Conservation (phyloP, 2,113 vertebrate genomes). For the Proterorhinus semilunaris region DNA sequence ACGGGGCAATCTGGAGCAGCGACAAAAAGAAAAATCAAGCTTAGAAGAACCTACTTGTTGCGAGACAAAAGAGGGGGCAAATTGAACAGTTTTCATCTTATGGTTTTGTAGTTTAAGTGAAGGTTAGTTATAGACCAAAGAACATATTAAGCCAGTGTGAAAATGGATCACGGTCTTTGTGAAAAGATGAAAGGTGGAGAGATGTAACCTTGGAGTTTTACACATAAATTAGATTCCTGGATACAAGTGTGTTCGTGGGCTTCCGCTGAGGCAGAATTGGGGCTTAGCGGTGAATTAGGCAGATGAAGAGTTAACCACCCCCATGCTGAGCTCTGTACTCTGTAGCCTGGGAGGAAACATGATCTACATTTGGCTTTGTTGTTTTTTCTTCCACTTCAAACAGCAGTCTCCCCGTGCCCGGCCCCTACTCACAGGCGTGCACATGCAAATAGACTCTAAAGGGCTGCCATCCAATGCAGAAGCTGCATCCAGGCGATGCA, state of each 20-base stretch:
- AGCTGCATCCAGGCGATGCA: slow-evolving; percentile 19
- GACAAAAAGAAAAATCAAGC: too few species aligned
- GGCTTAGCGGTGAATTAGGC: slow-evolving; percentile 19
- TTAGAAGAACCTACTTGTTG: too few species aligned
- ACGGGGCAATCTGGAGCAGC: background rate
- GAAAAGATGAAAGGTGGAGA: background rate
- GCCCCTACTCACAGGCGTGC: slow-evolving; percentile 24
- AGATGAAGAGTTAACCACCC: slow-evolving; percentile 52
- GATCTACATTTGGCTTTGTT: slow-evolving; percentile 66
- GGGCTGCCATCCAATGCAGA: slow-evolving; percentile 8
- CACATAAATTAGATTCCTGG: slow-evolving; percentile 2
- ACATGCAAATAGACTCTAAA: slow-evolving; percentile 15
- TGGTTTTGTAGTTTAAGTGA: background rate
- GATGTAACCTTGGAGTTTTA: slow-evolving; percentile 3
- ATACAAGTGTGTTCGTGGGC: background rate
- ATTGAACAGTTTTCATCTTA: background rate
- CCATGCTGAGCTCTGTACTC: slow-evolving; percentile 49
- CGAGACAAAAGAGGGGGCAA: background rate
- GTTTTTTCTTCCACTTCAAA: slow-evolving; percentile 66
- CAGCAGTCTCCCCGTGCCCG: slow-evolving; percentile 37
- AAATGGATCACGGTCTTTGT: slow-evolving; percentile 54
- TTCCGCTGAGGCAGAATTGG: slow-evolving; percentile 5
- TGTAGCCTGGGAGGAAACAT: slow-evolving; percentile 61
- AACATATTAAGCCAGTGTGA: slow-evolving; percentile 5
- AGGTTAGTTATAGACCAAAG: slow-evolving; percentile 3